Evolutionary conservation across 2,113 vertebrate genomes (phyloP), one percentile per base, ranked within the genome.

Genomic region (Tragulus kanchil): DNA sequence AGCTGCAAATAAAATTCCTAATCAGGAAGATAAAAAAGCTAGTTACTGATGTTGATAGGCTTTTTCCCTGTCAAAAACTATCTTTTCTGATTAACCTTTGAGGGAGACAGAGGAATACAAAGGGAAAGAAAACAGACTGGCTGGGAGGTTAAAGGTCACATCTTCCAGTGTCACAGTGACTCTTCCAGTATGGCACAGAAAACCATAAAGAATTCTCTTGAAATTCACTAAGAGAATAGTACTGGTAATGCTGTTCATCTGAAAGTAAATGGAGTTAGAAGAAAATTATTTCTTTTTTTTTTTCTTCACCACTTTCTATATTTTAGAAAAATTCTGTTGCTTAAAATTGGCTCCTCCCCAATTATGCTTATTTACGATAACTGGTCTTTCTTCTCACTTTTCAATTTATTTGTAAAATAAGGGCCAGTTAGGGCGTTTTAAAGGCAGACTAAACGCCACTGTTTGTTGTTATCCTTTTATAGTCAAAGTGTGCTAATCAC

Each of bases 1-100:
- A 71, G 8, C 26, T 93, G 79, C 64, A 69, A 81, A 67, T 82
- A 90, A 95, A 92, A 15, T 90, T 85, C 54, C 61, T 97, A 86
- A 88, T 94, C 89, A 62, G 21, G 3, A 90, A 3, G 50, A 85
- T 58, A 90, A 59, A 95, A 90, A 85, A 90, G 85, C 67, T 56
- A 56, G 82, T 88, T 87, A 69, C 1, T 84, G 78, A 85, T 67
- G n/a, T 7, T 82, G 23, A 28, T 71, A 42, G 48, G 69, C 14
- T 75, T 78, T 52, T 71, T 81, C 79, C 64, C 50, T 48, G n/a
- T 87, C 45, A 62, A 89, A 84, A 95, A 19, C 36, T 61, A 78
- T 67, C 75, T 64, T 85, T 96, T 54, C 85, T 84, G 69, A 86
- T 83, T 82, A 94, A 52, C 25, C n/a, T 26, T 36, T 8, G 19